Base-by-base conservation (phyloP, 2,888 invertebrate species). In the Melolontha melolontha region DNA sequence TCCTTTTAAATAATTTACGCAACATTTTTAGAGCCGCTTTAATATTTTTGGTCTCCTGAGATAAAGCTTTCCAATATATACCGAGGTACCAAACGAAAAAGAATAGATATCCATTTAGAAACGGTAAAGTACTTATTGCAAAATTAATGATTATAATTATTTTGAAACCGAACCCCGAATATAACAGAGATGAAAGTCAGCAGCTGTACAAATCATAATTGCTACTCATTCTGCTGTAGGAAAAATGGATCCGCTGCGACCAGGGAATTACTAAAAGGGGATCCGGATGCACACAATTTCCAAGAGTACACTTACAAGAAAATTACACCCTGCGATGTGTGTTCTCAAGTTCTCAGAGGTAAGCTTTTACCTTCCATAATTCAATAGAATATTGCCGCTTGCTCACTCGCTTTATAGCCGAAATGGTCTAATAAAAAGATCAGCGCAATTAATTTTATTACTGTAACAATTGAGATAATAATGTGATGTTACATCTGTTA, bases 231-330 rank as follows among this genome's bases (percentile, higher is more conserved):
- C 52, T 52, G 17, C 59, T 77, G 62, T 79, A 91, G 92, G 89
- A 91, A 92, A 85, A 92, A 92, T 83, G 92, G 92, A 73, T 88
- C 89, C 63, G 81, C 82, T 7, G 85, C 87, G 73, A 90, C 90
- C 71, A 85, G 86, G 66, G 86, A 87, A 79, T 85, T 86, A 71
- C 84, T 85, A 47, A 86, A 86, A 64, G 86, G 86, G 22, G 92
- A 92, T 76, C 87, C 88, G 14, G 91, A 91, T 66, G 91, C 90
- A 72, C 96, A 96, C 84, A 91, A 92, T 81, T 93, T 96, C 86
- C 94, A 95, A 84, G 96, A 96, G 84, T 94, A 96, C 84, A 96
- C 96, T 39, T 96, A 96, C 84, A 95, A 96, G 86, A 96, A 96
- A 86, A 96, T 96, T 77, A 96, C 96, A 51, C 95, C 96, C 29